These are phyloP conservation scores for Chrysaora quinquecirrha DNA, from an alignment of 30 jellyfish, hydroid and myxozoan species.

Conservation along the genomic window DNA sequence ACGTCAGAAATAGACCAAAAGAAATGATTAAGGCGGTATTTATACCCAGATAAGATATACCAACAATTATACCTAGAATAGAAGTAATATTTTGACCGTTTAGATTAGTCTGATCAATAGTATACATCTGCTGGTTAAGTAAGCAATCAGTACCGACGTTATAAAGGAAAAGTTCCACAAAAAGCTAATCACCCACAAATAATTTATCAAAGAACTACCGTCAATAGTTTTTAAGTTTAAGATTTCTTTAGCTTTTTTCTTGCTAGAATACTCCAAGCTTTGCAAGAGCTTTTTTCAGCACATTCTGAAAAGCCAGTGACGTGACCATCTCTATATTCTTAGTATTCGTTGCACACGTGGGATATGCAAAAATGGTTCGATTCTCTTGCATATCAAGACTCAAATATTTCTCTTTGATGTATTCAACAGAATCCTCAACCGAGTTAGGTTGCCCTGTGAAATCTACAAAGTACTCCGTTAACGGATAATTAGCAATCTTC, in stretches of 20 bases:
- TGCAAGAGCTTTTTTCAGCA: neutral
- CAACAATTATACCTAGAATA: too few relatives aligned
- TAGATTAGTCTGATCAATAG: too few relatives aligned
- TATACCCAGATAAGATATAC: too few relatives aligned
- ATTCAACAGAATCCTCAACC: constrained; percentile 47
- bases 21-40: too few relatives aligned
- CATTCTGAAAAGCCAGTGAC: constrained; percentile 24
- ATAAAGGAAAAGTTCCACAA: neutral
- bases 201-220: neutral
- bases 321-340: constrained; percentile 41
- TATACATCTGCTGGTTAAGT: too few relatives aligned
- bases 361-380: constrained; percentile 32
- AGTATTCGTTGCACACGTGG: constrained; percentile 74
- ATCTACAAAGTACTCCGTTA: constrained; percentile 47
- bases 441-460: constrained; percentile 44
- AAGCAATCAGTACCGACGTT: too few relatives aligned
- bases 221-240: neutral
- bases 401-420: constrained; percentile 29
- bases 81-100: too few relatives aligned
- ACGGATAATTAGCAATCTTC: constrained; percentile 54
- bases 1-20: too few relatives aligned
- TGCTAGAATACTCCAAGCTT: neutral
- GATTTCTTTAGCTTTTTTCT: neutral
- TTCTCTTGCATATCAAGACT: constrained; percentile 20
- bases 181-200: neutral